These are phyloP conservation scores for Diplodus puntazzo DNA, from an alignment of 2,797 vertebrate species.

Conservation along the genomic window DNA sequence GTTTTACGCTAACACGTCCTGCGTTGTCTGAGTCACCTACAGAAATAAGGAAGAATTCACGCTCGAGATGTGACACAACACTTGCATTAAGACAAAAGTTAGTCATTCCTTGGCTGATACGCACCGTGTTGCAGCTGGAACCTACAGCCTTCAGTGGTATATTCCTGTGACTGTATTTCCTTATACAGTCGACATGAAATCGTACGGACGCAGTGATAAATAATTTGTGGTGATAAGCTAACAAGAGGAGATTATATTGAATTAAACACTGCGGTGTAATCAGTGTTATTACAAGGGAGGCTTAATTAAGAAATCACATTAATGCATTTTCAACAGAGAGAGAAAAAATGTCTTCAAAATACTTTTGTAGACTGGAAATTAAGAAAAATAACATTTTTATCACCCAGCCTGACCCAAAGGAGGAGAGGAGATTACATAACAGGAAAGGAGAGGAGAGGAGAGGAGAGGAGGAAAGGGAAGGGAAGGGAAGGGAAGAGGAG, in stretches of 20 bases:
- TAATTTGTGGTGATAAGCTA: conserved; percentile 24
- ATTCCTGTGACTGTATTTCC: not conserved
- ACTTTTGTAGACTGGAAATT: not conserved
- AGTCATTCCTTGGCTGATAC: not conserved
- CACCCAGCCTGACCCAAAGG: conserved; percentile 4
- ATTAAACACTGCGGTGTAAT: conserved; percentile 19
- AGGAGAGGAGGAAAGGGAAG: not conserved
- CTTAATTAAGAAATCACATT: conserved; percentile 32
- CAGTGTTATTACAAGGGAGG: conserved; percentile 5
- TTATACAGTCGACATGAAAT: conserved; percentile 18
- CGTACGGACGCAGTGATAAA: conserved; percentile 23
- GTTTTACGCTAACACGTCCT: conserved; percentile 37
- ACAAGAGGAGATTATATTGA: conserved; percentile 20
- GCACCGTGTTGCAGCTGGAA: not conserved
- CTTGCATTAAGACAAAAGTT: not conserved
- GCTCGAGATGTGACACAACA: conserved; percentile 29
- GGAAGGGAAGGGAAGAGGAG: too few species aligned
- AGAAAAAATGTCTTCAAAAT: conserved; percentile 30
- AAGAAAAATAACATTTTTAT: conserved; percentile 24
- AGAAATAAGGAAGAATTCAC: not conserved
- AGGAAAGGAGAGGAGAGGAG: not conserved
- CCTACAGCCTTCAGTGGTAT: not conserved
- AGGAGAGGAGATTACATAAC: conserved; percentile 6
- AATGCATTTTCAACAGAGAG: conserved; percentile 20
- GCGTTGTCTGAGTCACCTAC: conserved; percentile 14